These are phyloP conservation scores for Lapara coniferarum DNA, from an alignment of 2,888 invertebrate genomes.

Conservation along the genomic window DNA sequence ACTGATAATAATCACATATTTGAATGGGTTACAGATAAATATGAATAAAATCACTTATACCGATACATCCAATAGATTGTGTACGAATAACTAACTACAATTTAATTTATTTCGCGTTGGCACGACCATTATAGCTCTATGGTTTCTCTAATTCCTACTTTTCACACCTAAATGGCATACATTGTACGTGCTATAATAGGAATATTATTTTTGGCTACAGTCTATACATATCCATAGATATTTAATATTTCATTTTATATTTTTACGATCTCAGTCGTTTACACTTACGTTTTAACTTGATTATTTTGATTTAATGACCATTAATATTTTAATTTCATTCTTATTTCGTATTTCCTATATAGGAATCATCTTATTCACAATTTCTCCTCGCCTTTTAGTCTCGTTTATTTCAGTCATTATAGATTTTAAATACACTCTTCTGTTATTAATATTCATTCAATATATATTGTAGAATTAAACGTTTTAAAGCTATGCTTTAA, in stretches of 20 bases:
- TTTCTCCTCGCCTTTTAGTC: conserved; percentile 51
- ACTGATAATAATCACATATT: conserved; percentile 55
- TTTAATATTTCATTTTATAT: conserved; percentile 38
- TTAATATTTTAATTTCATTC: conserved; percentile 27
- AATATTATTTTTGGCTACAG: conserved; percentile 45
- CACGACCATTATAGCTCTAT: conserved; percentile 55
- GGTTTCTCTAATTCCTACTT: conserved; percentile 48
- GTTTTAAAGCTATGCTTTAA: conserved; percentile 59
- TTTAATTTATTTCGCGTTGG: conserved; percentile 42
- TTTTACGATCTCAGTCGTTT: conserved; percentile 46
- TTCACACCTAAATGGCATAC: conserved; percentile 51
- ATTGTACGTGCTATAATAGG: conserved; percentile 52
- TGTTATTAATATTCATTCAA: conserved; percentile 49
- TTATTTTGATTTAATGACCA: conserved; percentile 31
- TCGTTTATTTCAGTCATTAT: conserved; percentile 62
- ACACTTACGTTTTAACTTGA: conserved; percentile 32
- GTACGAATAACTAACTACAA: conserved; percentile 12
- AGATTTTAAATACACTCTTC: conserved; percentile 45
- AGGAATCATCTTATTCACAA: conserved; percentile 34
- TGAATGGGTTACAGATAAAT: conserved; percentile 52
- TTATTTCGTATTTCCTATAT: conserved; percentile 34
- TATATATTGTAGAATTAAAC: conserved; percentile 54
- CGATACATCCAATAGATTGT: conserved; percentile 26
- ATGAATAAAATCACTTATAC: conserved; percentile 40
- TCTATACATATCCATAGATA: conserved; percentile 34